Percentiles rank a stretch among this genome's conserved stretches.
Conservation (phyloP, 2,888 invertebrate genomes). For the Epiblema foenella region DNA sequence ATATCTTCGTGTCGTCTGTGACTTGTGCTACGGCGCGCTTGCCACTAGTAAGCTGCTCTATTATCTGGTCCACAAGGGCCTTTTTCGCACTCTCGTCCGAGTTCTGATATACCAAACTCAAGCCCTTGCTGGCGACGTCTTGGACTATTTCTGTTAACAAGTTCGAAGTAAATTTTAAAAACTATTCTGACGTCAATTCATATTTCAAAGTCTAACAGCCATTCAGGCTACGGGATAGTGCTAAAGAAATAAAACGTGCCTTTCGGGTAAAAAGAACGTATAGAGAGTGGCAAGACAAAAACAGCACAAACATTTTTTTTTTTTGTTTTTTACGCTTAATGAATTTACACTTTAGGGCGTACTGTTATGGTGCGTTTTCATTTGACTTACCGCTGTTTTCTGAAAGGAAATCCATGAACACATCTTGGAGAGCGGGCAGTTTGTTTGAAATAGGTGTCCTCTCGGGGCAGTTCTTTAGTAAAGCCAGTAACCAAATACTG, state of each 20-base stretch:
- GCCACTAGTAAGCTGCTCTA: conserved; percentile 93
- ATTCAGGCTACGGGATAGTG: background rate
- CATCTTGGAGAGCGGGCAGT: conserved; percentile 89
- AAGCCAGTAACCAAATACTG: conserved; percentile 94
- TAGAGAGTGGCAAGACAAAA: background rate
- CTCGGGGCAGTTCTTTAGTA: conserved; percentile 92
- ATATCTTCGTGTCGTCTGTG: conserved; percentile 92
- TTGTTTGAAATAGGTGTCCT: conserved; percentile 88
- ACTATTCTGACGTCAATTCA: background rate
- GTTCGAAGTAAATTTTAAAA: background rate
- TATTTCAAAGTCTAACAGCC: background rate
- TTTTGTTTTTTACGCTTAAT: no score
- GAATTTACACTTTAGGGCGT: background rate
- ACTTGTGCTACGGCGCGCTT: conserved; percentile 90
- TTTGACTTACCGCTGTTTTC: conserved; percentile 93
- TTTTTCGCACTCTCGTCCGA: conserved; percentile 89
- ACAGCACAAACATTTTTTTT: background rate
- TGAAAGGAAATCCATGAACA: conserved; percentile 94
- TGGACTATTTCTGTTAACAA: conserved; percentile 92
- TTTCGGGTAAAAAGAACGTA: background rate
- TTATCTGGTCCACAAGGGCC: conserved; percentile 90
- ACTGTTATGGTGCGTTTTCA: background rate
- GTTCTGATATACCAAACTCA: conserved; percentile 94
- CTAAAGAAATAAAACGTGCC: background rate
- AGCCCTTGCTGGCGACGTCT: conserved; percentile 96